These are phyloP conservation scores for Mallateleia sp. DNA, from an alignment of 2,888 invertebrate species.

Conservation along the genomic window DNA sequence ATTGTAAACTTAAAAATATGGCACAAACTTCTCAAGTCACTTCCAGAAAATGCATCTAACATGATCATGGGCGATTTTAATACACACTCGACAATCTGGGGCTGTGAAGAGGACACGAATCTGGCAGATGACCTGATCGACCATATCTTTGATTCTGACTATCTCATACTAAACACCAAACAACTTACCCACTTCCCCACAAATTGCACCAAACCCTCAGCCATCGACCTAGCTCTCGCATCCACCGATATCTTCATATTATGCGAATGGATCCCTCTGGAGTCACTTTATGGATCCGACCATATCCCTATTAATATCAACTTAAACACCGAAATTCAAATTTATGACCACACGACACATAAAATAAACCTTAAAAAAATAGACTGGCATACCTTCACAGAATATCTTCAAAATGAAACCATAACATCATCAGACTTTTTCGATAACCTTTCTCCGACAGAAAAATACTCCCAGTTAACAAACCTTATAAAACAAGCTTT, in stretches of 20 bases:
- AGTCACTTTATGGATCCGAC: background rate
- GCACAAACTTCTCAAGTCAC: too few species aligned
- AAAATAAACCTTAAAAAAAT: background rate
- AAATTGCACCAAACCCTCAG: background rate
- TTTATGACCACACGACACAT: background rate
- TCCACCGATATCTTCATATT: background rate
- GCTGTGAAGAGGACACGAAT: background rate
- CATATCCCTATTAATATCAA: background rate
- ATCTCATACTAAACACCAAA: background rate
- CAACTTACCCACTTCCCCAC: background rate
- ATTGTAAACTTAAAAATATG: too few species aligned
- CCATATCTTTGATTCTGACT: background rate
- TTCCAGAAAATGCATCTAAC: too few species aligned
- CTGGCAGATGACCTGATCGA: too few species aligned
- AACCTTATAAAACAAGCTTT: too few species aligned
- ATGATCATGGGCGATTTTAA: too few species aligned
- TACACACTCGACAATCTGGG: background rate
- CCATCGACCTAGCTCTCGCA: background rate
- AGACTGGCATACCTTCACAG: too few species aligned
- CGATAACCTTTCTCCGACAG: too few species aligned
- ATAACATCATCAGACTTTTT: too few species aligned
- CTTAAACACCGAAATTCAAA: background rate
- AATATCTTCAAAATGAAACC: too few species aligned
- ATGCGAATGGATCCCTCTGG: background rate
- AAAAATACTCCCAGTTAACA: too few species aligned